Base-by-base conservation (phyloP, 1,140 invertebrate species). In the Macrosteles quadrilineatus region DNA sequence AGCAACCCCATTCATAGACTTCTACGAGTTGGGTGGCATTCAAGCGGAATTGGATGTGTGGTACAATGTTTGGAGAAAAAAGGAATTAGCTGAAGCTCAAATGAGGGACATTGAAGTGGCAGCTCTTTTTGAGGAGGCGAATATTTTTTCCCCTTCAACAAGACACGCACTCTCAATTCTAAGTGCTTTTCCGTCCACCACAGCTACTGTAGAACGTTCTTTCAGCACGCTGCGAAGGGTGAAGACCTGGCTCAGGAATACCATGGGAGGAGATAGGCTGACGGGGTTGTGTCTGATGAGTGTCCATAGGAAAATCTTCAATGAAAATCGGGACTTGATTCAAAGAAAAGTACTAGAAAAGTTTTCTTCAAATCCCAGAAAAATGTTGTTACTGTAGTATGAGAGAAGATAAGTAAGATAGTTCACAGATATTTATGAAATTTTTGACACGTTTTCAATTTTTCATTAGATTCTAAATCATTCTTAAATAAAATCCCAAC, bases 201-300 rank as follows among this genome's bases (percentile, higher is more conserved):
- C 23, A 55, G n/a, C 67, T n/a, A n/a, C n/a, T n/a, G n/a, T n/a
- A n/a, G n/a, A n/a, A n/a, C 50, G 19, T 27, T 59, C 19, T 59
- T 59, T 72, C 50, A 57, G 32, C 57, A 50, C 47, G 14, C 43
- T 72, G 53, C 27, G 63, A 66, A 19, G 68, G 21, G 57, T 73
- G 25, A 73, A 72, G 47, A 69, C 71, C n/a, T 73, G 68, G 55
- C 66, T 74, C 21, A 63, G 71, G 43, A 71, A 27, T 27, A 71
- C 57, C 17, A 72, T 68, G 32, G 19, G 59, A 23, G 69, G 71
- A 66, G 66, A 69, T 47, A 63, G 69, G 36, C 59, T 74, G 40
- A 68, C 59, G 53, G 68, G 71, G 40, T 64, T 55, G 64, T 57
- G 32, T 29, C n/a, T 72, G 59, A 63, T 69, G 23, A 72, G 64